Base-by-base conservation (phyloP, 2,888 invertebrate species). In the Agrotis ipsilon region DNA sequence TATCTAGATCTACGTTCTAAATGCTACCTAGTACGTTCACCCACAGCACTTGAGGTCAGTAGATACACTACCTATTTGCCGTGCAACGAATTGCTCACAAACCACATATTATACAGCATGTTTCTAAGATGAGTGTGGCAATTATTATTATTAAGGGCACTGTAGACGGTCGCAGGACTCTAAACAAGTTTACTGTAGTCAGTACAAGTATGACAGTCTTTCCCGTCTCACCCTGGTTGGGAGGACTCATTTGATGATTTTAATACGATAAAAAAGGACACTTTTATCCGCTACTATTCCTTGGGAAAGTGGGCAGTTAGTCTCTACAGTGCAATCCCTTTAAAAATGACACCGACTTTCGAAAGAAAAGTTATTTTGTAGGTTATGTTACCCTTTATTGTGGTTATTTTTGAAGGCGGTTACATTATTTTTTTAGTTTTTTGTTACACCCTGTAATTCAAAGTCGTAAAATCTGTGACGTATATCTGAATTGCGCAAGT, bases 381-480 rank as follows among this genome's bases (percentile, higher is more conserved):
- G n/a, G n/a, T n/a, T n/a, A n/a, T n/a, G n/a, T n/a, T n/a, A n/a
- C n/a, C n/a, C n/a, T n/a, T n/a, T n/a, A n/a, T n/a, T n/a, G n/a
- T n/a, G n/a, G n/a, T n/a, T n/a, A n/a, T n/a, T n/a, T n/a, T n/a
- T n/a, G n/a, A n/a, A n/a, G n/a, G n/a, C n/a, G n/a, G n/a, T n/a
- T n/a, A n/a, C n/a, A n/a, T n/a, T n/a, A n/a, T n/a, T n/a, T n/a
- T n/a, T n/a, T n/a, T n/a, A n/a, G n/a, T n/a, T 14, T 11, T 6
- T 55, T 55, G 55, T 1, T 0, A 55, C 55, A 55, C 7, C 14
- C 32, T 55, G 55, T 55, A 72, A 19, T 68, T 63, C 19, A 9
- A 19, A 54, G 46, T 66, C 74, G 60, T 78, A 73, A 78, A 78
- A 57, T 27, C 51, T 48, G 69, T 78, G 74, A 78, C 78, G 78